Percentiles rank a stretch among this genome's conserved stretches.
These are phyloP conservation scores for Prionace glauca DNA, from an alignment of 2,797 vertebrate species.

Conservation along the genomic window DNA sequence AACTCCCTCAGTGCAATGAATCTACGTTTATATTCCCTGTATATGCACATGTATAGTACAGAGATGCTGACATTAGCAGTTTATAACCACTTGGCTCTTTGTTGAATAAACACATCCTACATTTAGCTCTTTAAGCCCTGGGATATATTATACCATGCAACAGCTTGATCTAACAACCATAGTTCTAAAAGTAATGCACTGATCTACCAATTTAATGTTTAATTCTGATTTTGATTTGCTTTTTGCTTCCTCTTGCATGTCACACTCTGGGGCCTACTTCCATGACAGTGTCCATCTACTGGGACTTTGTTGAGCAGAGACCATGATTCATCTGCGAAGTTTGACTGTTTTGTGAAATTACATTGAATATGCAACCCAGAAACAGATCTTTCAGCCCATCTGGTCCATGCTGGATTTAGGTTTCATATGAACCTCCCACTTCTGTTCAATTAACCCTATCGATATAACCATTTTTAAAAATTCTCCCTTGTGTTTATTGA, in stretches of 20 bases:
- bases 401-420: neutral
- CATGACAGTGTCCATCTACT: neutral
- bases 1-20: neutral
- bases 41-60: neutral
- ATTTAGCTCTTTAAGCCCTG: neutral
- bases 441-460: neutral
- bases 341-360: neutral
- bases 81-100: constrained; percentile 3
- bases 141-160: neutral
- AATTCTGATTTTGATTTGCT: neutral
- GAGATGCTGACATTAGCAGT: neutral
- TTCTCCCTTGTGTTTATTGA: neutral
- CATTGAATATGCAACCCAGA: neutral
- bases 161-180: neutral
- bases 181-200: neutral
- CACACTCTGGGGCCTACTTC: neutral
- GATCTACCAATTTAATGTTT: neutral
- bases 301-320: neutral
- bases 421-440: neutral
- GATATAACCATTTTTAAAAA: too few species aligned
- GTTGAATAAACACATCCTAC: neutral
- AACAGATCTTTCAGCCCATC: neutral
- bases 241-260: neutral
- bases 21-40: neutral
- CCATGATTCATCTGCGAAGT: neutral